Percentiles rank a stretch among this genome's conserved stretches.
phyloP scores from a whole-genome alignment of 2,888 invertebrate species.

The Agrilus cyanescens region DNA sequence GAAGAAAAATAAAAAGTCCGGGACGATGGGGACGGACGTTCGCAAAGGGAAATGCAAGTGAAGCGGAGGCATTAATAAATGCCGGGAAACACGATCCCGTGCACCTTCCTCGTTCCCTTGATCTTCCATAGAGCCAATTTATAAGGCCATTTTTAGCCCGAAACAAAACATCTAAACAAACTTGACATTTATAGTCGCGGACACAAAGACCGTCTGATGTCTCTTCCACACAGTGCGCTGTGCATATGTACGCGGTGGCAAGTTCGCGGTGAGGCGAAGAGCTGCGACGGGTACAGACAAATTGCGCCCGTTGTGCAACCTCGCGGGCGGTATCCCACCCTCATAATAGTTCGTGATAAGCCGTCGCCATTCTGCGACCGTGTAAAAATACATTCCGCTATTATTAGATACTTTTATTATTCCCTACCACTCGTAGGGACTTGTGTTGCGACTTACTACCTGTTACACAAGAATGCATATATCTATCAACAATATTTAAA shows the following conservation, averaged over 20 bases:
- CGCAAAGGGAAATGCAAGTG: no score
- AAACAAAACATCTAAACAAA: constrained; percentile 17
- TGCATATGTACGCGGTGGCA: constrained; percentile 13
- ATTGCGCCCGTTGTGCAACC: constrained; percentile 19
- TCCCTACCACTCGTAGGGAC: no score
- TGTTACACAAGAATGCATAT: no score
- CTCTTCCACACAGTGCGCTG: constrained; percentile 8
- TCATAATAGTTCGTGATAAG: constrained; percentile 13
- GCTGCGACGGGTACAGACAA: constrained; percentile 18
- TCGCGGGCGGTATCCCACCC: constrained; percentile 32
- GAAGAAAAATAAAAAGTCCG: no score
- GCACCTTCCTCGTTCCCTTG: constrained; percentile 11
- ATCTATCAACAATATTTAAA: no score
- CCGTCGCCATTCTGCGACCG: background rate
- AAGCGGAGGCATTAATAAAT: no score
- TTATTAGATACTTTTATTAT: no score
- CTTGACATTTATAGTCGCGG: constrained; percentile 16
- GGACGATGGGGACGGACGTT: no score
- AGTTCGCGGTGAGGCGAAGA: constrained; percentile 7
- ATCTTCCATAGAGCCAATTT: constrained; percentile 13
- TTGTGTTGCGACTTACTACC: no score
- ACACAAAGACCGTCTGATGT: constrained; percentile 17
- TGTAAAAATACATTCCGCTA: no score
- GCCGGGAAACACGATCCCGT: constrained; percentile 12
- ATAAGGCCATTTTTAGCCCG: constrained; percentile 15